Evolutionary conservation across 2,888 invertebrate genomes (phyloP), one percentile per base, ranked within the genome.

Genomic region (Myopa testacea): DNA sequence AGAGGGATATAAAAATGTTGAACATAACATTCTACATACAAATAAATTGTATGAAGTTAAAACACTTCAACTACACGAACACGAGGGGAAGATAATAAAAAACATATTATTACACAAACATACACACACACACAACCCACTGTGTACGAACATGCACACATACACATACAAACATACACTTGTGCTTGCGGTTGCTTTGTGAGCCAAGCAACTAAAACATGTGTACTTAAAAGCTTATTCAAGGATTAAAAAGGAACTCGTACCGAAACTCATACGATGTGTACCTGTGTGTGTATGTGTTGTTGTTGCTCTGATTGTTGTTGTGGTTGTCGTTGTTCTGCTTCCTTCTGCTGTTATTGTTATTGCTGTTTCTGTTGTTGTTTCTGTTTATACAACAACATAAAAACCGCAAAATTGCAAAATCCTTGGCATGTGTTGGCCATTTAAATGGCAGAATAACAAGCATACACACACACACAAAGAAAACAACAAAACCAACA

Each of bases 181-280:
- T 26, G 26, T 26, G 26, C 26, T 26, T 26, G 26, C 26, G 26
- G 26, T 26, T 26, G 26, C 26, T 26, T 26, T 26, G 26, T 26
- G 26, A 26, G 26, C 26, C 26, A 72, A 40, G 34, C n/a, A 72
- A 72, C 40, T 16, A 72, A 62, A 45, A 8, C 72, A 72, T 75
- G 74, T 75, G 67, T 67, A 67, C 63, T 75, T 75, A 67, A 65
- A 75, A 67, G 67, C 67, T 75, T 67, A 75, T 52, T 75, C 74
- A 75, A 75, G 74, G 74, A 75, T 75, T 67, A 75, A 65, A 65
- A 37, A 52, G 74, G 55, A 75, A 38, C 12, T 67, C 74, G 14
- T 34, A 26, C 40, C 62, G 10, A 52, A 69, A 45, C 45, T 45
- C 1, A 45, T 10, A 45, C 6, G 45, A 45, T 45, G 10, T 45